A percentile compares a stretch with the other conserved stretches of the same genome.
Evolutionary conservation across 1,140 invertebrate genomes (phyloP).

Genomic region (Drosophila persimilis): DNA sequence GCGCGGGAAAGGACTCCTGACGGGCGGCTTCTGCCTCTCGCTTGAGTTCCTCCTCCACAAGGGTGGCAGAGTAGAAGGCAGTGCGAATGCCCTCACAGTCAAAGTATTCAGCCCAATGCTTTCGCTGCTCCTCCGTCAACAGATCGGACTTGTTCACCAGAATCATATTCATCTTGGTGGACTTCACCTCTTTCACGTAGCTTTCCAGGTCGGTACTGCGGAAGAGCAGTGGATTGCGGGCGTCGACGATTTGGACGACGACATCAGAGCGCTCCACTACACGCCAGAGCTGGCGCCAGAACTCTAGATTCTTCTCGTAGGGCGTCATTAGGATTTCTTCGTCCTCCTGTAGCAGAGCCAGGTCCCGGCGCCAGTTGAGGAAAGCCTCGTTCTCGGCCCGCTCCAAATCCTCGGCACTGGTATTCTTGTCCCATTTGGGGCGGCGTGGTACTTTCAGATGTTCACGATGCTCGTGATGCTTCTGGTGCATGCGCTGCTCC

Average conservation of each 20-base stretch:
- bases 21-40: slow-evolving; percentile 80
- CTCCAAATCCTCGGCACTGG: slow-evolving; percentile 90
- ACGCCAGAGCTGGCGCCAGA: slow-evolving; percentile 99
- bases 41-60: slow-evolving; percentile 85
- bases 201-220: slow-evolving; percentile 96
- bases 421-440: slow-evolving; percentile 91
- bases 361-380: slow-evolving; percentile 92
- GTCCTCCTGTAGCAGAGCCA: slow-evolving; percentile 93
- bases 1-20: slow-evolving; percentile 59
- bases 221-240: slow-evolving; percentile 97
- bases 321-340: slow-evolving; percentile 94
- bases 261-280: slow-evolving; percentile 98
- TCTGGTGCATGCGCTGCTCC: slow-evolving; percentile 84
- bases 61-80: slow-evolving; percentile 93
- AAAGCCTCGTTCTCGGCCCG: slow-evolving; percentile 91
- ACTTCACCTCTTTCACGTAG: slow-evolving; percentile 94
- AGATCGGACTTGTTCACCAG: slow-evolving; percentile 99
- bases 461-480: slow-evolving; percentile 87
- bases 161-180: slow-evolving; percentile 91
- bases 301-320: slow-evolving; percentile 98
- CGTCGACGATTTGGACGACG: slow-evolving; percentile 98
- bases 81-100: slow-evolving; percentile 86
- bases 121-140: slow-evolving; percentile 91
- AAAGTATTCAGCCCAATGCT: slow-evolving; percentile 95
- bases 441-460: slow-evolving; percentile 92